Percentiles rank a stretch among this genome's conserved stretches.
These are phyloP conservation scores for Drosophila paranaensis DNA, from an alignment of 2,888 invertebrate genomes.

Conservation along the genomic window DNA sequence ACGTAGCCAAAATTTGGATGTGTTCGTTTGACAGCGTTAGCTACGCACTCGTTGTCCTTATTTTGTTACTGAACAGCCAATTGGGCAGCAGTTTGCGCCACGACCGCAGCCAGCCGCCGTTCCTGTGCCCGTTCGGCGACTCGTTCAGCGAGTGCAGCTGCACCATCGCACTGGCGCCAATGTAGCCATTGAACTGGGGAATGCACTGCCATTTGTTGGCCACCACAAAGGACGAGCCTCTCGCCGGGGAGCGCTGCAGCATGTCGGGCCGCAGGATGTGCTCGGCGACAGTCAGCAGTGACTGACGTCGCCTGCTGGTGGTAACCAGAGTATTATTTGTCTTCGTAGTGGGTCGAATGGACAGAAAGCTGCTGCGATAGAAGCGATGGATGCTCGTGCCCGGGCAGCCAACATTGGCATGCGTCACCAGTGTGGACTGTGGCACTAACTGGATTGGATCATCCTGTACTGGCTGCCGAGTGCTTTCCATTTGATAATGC, in stretches of 20 bases:
- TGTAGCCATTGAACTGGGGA: neutral
- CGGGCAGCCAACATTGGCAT: neutral
- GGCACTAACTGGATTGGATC: neutral
- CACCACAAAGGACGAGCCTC: constrained; percentile 21
- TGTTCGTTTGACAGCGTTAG: constrained; percentile 10
- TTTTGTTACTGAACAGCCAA: constrained; percentile 11
- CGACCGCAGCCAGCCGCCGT: constrained; percentile 3
- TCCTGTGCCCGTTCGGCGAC: neutral
- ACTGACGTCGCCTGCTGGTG: neutral
- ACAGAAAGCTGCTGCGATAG: constrained; percentile 52
- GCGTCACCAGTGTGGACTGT: too few relatives aligned
- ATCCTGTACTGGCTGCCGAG: neutral
- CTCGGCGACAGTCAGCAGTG: neutral
- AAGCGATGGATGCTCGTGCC: neutral
- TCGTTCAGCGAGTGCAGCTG: neutral
- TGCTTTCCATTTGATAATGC: neutral
- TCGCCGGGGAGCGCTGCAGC: neutral
- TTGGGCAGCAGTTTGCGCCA: constrained; percentile 19
- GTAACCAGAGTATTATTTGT: neutral
- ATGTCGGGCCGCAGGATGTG: neutral
- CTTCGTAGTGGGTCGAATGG: constrained; percentile 6
- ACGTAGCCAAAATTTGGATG: neutral
- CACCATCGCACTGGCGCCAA: neutral
- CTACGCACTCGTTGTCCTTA: constrained; percentile 15
- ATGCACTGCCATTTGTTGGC: constrained; percentile 19